Base-by-base conservation (phyloP, 1,140 invertebrate genomes). In the Brachionus paranguensis region DNA sequence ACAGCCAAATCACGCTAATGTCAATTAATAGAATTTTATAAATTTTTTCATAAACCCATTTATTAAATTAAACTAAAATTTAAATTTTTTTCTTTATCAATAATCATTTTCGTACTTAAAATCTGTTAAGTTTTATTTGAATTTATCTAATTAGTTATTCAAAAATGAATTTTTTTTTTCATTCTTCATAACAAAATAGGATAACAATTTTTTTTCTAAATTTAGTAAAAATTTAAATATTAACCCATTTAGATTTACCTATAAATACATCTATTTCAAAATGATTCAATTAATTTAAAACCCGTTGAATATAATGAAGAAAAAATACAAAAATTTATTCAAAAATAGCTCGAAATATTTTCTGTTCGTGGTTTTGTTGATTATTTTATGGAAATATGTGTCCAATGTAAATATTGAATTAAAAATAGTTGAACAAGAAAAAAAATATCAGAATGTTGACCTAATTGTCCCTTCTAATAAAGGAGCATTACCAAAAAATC, bases 301-400 rank as follows among this genome's bases (percentile, higher is more conserved):
- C 12, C n/a, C 10, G 17, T n/a, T 74, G 3, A 50, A 50, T 1
- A 37, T 37, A 27, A 76, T 76, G 72, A 76, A 76, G 27, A 76
- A 76, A 76, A 76, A 76, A 50, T 50, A 27, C 24, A 76, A 10
- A 50, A 76, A 10, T 76, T 27, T 76, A 76, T 76, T 76, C 10
- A 76, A 76, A 76, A 76, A 76, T 29, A n/a, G 20, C 50, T 50
- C 53, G 11, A 76, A 50, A 76, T 76, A 76, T 76, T n/a, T 72
- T 7, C 11, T 76, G 8, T 27, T 76, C 2, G 4, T 50, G 11
- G 43, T 8, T 14, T 27, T 45, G 20, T 27, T 76, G 10, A 14
- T 47, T 27, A 14, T 76, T 12, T 1, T 76, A 11, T 76, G 43
- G 27, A 76, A 76, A 50, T 76, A 76, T 76, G 43, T 1, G 2